These are phyloP conservation scores for Himalopsyche kuldschensis DNA, from an alignment of 2,888 invertebrate species.

Conservation along the genomic window DNA sequence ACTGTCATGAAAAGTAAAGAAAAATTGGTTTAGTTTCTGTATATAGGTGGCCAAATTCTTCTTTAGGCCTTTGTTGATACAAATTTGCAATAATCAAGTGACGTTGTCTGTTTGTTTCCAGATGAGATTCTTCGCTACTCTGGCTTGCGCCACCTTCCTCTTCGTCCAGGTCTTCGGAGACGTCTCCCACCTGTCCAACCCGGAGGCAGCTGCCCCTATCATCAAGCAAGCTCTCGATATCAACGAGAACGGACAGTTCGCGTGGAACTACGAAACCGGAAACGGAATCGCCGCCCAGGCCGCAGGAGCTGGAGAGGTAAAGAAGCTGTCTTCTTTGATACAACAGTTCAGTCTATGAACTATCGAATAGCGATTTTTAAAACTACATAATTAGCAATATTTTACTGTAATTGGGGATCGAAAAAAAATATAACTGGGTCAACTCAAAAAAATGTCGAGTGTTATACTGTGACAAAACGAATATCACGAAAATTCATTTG, in stretches of 20 bases:
- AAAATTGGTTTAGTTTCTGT: too few relatives aligned
- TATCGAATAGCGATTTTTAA: too few relatives aligned
- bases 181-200: conserved; percentile 46
- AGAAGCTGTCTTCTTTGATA: too few relatives aligned
- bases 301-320: conserved; percentile 53
- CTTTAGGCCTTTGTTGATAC: background rate
- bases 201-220: conserved; percentile 44
- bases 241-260: conserved; percentile 52
- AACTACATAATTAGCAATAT: too few relatives aligned
- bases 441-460: too few relatives aligned
- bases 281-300: conserved; percentile 64
- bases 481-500: too few relatives aligned
- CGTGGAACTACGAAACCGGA: conserved; percentile 56
- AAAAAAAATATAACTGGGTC: too few relatives aligned
- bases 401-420: too few relatives aligned
- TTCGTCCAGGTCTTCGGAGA: conserved; percentile 48
- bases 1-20: too few relatives aligned
- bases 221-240: conserved; percentile 48
- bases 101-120: background rate
- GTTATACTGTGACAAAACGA: too few relatives aligned
- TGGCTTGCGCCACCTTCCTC: conserved; percentile 12
- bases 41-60: too few relatives aligned
- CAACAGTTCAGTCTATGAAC: too few relatives aligned
- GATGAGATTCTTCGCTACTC: background rate
- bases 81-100: background rate